A percentile compares a stretch with the other conserved stretches of the same genome.
Evolutionary conservation across 1,140 invertebrate genomes (phyloP).

Genomic region (Atta texana): DNA sequence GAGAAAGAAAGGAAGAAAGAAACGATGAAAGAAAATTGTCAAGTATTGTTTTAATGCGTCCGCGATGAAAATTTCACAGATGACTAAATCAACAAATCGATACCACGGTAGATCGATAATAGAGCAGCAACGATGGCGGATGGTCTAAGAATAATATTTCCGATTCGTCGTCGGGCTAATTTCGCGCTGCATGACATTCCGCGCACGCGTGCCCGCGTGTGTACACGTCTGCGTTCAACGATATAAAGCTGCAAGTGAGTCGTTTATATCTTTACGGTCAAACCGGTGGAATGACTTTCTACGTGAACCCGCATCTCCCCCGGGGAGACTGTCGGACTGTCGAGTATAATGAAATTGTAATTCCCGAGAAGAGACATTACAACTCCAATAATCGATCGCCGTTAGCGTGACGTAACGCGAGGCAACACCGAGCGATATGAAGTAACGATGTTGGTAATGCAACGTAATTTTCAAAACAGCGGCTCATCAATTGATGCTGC

Average conservation of each 20-base stretch:
- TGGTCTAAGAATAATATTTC: conserved; percentile 67
- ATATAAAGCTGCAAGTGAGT: conserved; percentile 27
- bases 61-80: conserved; percentile 36
- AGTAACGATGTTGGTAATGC: conserved; percentile 48
- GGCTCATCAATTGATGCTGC: conserved; percentile 31
- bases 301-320: conserved; percentile 29
- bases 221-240: neutral
- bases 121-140: conserved; percentile 54
- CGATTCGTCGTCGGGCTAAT: conserved; percentile 63
- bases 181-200: conserved; percentile 65
- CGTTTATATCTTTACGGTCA: conserved; percentile 50
- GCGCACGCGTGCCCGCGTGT: neutral
- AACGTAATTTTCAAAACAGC: conserved; percentile 55
- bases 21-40: conserved; percentile 33
- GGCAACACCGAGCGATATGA: conserved; percentile 21
- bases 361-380: conserved; percentile 42
- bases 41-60: neutral
- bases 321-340: conserved; percentile 1
- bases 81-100: conserved; percentile 55
- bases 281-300: conserved; percentile 59
- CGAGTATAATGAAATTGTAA: conserved; percentile 55
- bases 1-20: neutral
- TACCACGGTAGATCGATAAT: conserved; percentile 31
- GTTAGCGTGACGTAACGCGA: conserved; percentile 38
- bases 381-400: conserved; percentile 50